Evolutionary conservation across 2,113 vertebrate genomes (phyloP), one percentile per base, ranked within the genome.

Genomic region (Phrynocephalus versicolor): DNA sequence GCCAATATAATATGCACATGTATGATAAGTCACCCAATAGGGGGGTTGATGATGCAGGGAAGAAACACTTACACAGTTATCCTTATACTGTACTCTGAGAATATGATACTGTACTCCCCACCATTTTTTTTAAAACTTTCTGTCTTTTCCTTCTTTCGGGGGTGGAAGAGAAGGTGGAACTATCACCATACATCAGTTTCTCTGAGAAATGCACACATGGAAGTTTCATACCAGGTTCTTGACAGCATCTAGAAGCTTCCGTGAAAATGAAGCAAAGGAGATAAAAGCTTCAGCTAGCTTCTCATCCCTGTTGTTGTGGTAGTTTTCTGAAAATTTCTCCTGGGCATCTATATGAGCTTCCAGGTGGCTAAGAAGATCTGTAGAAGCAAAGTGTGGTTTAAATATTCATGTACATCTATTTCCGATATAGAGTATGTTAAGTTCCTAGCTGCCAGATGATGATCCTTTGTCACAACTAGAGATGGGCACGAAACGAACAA

Each of bases 261-360:
- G 87, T 79, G 94, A 96, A 89, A 95, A 94, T 41, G 95, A 91
- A 18, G 95, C 94, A 72, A 95, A 95, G 81, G 94, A 93, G 72
- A 89, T 93, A 82, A 96, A 96, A 73, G 95, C 92, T 1, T 89
- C 89, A 37, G 94, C 94, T 85, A 96, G 82, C 65, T 95, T 93
- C 88, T 94, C 89, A 39, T 96, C 96, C 10, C 94, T 93, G 18
- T 92, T 95, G 74, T 86, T 94, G 57, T 72, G 88, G 88, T 94
- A 96, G 87, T 95, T 96, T 60, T 87, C 89, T 33, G 94, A 95
- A 83, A 95, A 91, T 74, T 91, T 95, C 90, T 96, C 96, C 95
- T 95, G 91, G 10, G 95, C 93, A 74, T 85, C 82, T 25, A 95
- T 94, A 87, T 94, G 95, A 73, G 92, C 79, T 87, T 96, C 93